Conservation (phyloP, 2,888 invertebrate species). For the Melanotus villosus region DNA sequence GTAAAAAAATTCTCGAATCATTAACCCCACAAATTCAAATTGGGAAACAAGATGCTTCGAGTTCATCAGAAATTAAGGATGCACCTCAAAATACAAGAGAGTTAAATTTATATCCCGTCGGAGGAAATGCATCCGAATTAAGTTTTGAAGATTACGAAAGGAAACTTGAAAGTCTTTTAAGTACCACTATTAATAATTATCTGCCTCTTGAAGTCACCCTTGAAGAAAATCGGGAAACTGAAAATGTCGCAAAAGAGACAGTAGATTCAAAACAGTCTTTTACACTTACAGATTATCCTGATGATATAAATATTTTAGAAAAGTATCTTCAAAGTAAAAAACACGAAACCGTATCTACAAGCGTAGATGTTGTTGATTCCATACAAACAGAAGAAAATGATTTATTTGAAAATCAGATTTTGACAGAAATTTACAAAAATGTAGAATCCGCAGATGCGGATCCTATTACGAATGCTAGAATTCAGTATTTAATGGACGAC, state of each 20-base stretch:
- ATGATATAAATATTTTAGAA: slow-evolving; percentile 19
- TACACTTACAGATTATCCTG: neutral
- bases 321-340: slow-evolving; percentile 13
- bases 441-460: slow-evolving; percentile 1
- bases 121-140: neutral
- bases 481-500: slow-evolving; percentile 34
- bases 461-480: slow-evolving; percentile 7
- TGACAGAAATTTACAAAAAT: neutral
- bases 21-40: neutral
- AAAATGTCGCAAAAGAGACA: neutral
- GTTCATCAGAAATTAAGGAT: too few relatives aligned
- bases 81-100: neutral
- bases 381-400: neutral
- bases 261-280: neutral
- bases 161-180: slow-evolving; percentile 36
- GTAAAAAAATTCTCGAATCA: slow-evolving; percentile 20
- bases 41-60: neutral
- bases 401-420: neutral
- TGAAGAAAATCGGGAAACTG: neutral
- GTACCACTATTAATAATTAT: neutral
- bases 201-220: neutral
- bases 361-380: neutral
- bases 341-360: neutral
- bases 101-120: neutral
- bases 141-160: slow-evolving; percentile 40